Evolutionary conservation across 2,797 vertebrate genomes (phyloP).

Genomic region (Moxostoma hubbsi): DNA sequence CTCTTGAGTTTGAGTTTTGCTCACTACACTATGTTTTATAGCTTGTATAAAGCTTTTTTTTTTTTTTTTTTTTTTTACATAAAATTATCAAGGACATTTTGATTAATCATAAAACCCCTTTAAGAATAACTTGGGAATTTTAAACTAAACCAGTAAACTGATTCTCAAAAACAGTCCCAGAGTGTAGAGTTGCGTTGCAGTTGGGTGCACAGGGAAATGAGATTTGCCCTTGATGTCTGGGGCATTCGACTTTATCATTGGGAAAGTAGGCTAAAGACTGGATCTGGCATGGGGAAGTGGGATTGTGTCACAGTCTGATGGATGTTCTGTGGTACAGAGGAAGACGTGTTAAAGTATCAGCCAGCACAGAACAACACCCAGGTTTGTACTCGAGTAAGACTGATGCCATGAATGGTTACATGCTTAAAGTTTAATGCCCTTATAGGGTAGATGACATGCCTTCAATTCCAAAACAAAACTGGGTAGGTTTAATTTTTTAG

Average conservation of each 20-base stretch:
- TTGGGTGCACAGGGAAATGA: neutral
- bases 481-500: neutral
- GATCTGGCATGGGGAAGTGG: constrained; percentile 45
- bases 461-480: neutral
- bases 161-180: constrained; percentile 13
- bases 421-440: neutral
- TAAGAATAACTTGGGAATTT: too few species aligned
- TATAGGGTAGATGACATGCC: neutral
- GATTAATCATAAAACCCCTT: too few species aligned
- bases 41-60: too few species aligned
- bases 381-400: neutral
- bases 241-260: constrained; percentile 11
- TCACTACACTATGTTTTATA: too few species aligned
- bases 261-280: constrained; percentile 48
- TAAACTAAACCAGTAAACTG: neutral
- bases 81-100: too few species aligned
- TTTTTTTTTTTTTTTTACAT: too few species aligned
- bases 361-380: constrained; percentile 1
- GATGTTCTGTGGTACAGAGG: constrained; percentile 50
- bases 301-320: constrained; percentile 52
- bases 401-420: neutral
- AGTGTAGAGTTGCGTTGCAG: neutral
- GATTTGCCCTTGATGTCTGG: constrained; percentile 44
- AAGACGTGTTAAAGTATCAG: constrained; percentile 47
- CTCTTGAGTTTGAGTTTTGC: too few species aligned